Evolutionary conservation across 1,140 invertebrate genomes (phyloP).

Genomic region (Saccostrea cuccullata): DNA sequence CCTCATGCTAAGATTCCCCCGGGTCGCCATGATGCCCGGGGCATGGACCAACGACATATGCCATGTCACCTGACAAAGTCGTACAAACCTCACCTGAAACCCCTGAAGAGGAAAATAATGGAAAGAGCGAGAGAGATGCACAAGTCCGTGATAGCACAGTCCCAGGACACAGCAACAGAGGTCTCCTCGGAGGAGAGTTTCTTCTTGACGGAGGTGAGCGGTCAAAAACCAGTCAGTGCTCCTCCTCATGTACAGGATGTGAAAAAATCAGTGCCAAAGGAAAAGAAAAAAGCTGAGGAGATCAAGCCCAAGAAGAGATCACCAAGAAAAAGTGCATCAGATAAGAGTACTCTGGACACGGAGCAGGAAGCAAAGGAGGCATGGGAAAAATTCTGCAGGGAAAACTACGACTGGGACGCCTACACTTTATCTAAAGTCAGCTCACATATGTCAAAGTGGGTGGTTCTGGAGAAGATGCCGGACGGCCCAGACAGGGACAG

Average conservation of each 20-base stretch:
- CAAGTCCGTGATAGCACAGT: slow-evolving; percentile 56
- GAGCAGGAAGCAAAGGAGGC: slow-evolving; percentile 1
- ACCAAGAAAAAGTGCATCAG: slow-evolving; percentile 12
- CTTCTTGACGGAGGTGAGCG: slow-evolving; percentile 60
- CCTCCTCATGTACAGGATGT: neutral
- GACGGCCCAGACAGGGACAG: slow-evolving; percentile 60
- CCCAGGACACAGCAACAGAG: slow-evolving; percentile 50
- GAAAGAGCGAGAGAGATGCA: slow-evolving; percentile 69
- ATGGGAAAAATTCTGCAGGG: slow-evolving; percentile 9
- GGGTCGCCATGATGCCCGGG: slow-evolving; percentile 69
- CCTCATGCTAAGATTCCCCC: slow-evolving; percentile 59
- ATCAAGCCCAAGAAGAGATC: slow-evolving; percentile 11
- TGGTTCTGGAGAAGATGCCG: slow-evolving; percentile 70
- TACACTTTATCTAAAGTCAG: slow-evolving; percentile 72
- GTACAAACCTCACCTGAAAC: slow-evolving; percentile 67
- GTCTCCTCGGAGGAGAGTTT: slow-evolving; percentile 47
- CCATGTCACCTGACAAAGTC: slow-evolving; percentile 70
- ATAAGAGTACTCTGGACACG: neutral
- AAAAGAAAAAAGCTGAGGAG: slow-evolving; percentile 37
- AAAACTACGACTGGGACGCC: slow-evolving; percentile 73
- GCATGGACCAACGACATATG: slow-evolving; percentile 68
- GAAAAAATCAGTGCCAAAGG: slow-evolving; percentile 51
- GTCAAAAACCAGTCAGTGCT: slow-evolving; percentile 31
- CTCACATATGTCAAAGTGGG: slow-evolving; percentile 72
- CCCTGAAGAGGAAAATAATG: slow-evolving; percentile 68